A percentile compares a stretch with the other conserved stretches of the same genome.
Conservation (phyloP, 2,113 vertebrate genomes). For the Lagopus leucura region DNA sequence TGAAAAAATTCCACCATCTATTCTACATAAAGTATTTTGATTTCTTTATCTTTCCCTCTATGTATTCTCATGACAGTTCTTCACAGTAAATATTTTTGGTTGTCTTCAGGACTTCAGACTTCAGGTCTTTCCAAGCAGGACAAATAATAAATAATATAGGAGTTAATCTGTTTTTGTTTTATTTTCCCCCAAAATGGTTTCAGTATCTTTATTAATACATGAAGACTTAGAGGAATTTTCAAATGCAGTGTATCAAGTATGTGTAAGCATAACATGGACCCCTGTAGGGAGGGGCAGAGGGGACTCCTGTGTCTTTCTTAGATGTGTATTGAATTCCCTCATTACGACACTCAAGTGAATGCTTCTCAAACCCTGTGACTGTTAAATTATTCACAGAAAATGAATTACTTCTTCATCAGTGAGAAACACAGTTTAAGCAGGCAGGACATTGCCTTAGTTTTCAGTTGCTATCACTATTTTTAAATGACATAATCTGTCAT, state of each 20-base stretch:
- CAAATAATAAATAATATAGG: not conserved
- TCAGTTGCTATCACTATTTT: slow-evolving; percentile 11
- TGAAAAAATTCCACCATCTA: not conserved
- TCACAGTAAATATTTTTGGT: not conserved
- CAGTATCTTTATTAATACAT: not conserved
- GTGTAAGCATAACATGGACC: not conserved
- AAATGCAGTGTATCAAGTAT: not conserved
- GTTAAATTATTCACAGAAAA: slow-evolving; percentile 32
- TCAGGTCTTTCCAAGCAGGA: not conserved
- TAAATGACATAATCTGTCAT: slow-evolving; percentile 52
- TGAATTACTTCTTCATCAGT: slow-evolving; percentile 20
- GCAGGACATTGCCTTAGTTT: not conserved
- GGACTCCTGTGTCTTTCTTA: not conserved
- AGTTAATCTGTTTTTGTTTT: not conserved
- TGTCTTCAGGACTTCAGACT: not conserved
- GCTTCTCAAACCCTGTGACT: not conserved
- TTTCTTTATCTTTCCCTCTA: not conserved
- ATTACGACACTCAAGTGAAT: not conserved
- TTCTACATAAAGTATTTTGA: not conserved
- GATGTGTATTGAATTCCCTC: not conserved
- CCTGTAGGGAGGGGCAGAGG: not conserved
- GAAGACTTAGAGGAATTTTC: not conserved
- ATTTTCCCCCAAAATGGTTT: not conserved
- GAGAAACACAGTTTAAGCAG: not conserved
- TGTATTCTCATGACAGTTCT: not conserved